Base-by-base conservation (phyloP, 1,140 invertebrate species). In the Magallana gigas region DNA sequence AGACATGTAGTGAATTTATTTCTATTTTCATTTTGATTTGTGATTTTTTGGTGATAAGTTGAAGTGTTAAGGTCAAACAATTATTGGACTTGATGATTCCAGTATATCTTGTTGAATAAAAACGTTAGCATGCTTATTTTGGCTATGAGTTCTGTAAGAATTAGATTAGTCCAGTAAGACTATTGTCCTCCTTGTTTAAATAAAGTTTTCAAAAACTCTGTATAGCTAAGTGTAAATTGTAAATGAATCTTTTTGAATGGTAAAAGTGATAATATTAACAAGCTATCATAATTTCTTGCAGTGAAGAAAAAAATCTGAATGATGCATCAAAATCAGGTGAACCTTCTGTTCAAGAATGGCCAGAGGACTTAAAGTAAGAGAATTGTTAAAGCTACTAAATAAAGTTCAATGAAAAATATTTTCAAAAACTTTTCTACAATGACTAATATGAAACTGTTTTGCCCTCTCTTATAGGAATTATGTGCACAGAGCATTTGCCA, bases 401-500 rank as follows among this genome's bases (percentile, higher is more conserved):
- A 83, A 68, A 86, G 3, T 14, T 8, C 18, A 64, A 16, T 18
- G 14, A 64, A 18, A 64, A 64, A 64, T 16, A 18, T 64, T 64
- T 64, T 16, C 62, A 64, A 64, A 64, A 64, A 14, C 62, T 16
- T 64, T 16, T 18, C 14, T 16, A 18, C 14, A 64, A 64, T 16
- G 62, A 16, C 18, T 64, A 18, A 2, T 64, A 64, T 16, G 1
- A 18, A 18, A 16, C 62, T 64, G 18, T 80, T 80, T 80, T 56
- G 36, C 12, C 56, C 16, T 82, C 56, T 83, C 86, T 93, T 95
- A 12, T 89, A 96, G 96, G 90, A 92, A 97, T 88, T 99, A 98
- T 95, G 98, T 99, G 12, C 97, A 97, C 91, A 96, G 97, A 89
- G 98, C 98, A 92, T 99, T 98, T 95, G 96, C 97, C 60, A 98